These are phyloP conservation scores for Drosophila bocki DNA, from an alignment of 1,140 invertebrate species.

Conservation along the genomic window DNA sequence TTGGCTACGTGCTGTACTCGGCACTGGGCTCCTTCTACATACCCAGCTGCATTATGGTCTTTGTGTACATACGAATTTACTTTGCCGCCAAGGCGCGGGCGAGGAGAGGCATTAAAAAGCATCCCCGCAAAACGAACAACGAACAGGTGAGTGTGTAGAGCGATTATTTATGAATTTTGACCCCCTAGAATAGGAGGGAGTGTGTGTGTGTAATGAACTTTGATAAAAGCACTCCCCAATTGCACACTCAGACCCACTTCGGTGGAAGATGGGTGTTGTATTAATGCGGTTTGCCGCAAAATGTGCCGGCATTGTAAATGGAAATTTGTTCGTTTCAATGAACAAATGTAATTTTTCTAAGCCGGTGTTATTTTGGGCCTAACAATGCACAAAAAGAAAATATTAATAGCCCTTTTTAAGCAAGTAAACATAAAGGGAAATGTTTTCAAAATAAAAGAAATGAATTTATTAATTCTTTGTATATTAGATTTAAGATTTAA, in stretches of 20 bases:
- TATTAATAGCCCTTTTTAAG: neutral
- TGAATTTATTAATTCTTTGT: too few relatives aligned
- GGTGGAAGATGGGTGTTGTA: neutral
- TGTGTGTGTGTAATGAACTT: conserved; percentile 51
- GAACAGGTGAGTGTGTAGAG: conserved; percentile 85
- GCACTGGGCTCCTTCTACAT: conserved; percentile 99
- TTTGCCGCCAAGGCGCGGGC: conserved; percentile 97
- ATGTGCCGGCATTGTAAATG: conserved; percentile 51
- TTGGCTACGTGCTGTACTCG: conserved; percentile 99
- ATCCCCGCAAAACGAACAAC: conserved; percentile 88
- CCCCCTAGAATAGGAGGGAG: neutral
- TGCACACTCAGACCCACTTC: conserved; percentile 4
- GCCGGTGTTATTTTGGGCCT: neutral
- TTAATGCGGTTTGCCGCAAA: conserved; percentile 25
- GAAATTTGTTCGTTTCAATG: conserved; percentile 64
- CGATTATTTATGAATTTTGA: conserved; percentile 35
- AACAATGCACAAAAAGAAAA: neutral
- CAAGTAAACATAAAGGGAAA: neutral
- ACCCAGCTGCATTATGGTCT: conserved; percentile 99
- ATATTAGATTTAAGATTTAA: neutral
- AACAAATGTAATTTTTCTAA: conserved; percentile 42
- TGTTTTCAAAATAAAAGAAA: neutral
- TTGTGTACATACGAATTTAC: conserved; percentile 99
- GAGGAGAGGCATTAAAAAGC: conserved; percentile 92
- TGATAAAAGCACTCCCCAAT: conserved; percentile 23